Evolutionary conservation across 2,888 invertebrate genomes (phyloP), one percentile per base, ranked within the genome.

Genomic region (Ectemnius lituratus): DNA sequence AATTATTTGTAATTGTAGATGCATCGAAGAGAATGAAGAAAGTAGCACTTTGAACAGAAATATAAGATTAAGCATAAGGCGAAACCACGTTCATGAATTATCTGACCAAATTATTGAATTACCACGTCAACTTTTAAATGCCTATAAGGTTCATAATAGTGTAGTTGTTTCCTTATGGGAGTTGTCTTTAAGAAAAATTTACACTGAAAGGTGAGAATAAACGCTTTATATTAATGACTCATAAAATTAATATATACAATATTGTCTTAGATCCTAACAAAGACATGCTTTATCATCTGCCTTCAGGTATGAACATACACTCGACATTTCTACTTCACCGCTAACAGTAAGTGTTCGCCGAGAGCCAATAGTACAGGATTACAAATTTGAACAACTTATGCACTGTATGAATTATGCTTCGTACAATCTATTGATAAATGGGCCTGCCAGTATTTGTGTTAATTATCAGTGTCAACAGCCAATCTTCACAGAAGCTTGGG

Each of bases 401-500:
- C 71, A 49, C 28, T 61, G 75, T 49, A 75, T 72, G 62, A 79
- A 80, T 16, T 75, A 73, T 58, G 75, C 82, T 67, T 82, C 82
- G 0, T 85, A 85, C 65, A 83, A 85, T 79, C 80, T 89, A 65
- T 73, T 89, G 47, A 70, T 70, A 20, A 89, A 89, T 70, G 89
- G 89, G 57, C 88, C 89, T 67, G 72, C 80, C 27, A 87, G 88
- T 67, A 80, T 88, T 57, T 89, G 89, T 62, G 71, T 85, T 11
- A 87, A 85, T 70, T 79, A 79, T 67, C 72, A 78, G 62, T 89
- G 89, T 67, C 84, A 85, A 66, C 83, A 88, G 66, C 86, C 89
- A 52, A 89, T 89, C 62, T 89, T 89, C 67, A 88, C 89, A 37
- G 89, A 89, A 81, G 83, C 88, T 49, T 89, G 89, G 89, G 71